Evolutionary conservation across 1,140 invertebrate genomes (phyloP), one percentile per base, ranked within the genome.

Genomic region (Cydia pomonella): DNA sequence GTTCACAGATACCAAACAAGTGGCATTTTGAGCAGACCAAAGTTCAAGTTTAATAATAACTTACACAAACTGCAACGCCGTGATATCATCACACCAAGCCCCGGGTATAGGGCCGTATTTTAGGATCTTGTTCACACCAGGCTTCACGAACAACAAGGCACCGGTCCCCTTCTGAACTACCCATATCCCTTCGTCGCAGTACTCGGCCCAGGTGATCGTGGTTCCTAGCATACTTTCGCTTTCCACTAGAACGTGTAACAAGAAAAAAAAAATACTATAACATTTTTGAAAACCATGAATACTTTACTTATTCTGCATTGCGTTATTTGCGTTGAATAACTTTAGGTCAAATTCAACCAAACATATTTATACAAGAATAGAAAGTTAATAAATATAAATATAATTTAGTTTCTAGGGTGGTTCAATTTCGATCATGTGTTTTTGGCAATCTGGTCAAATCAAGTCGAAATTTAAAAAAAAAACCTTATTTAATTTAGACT

Each of bases 61-160:
- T 81, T 81, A 93, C 92, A 92, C 76, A 82, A 92, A 93, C 62
- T 83, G 86, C 27, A 92, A 77, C 0, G 83, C 50, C 12, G 87
- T 89, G 3, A 93, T 82, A 71, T 87, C 85, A 75, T 91, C 87
- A 59, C 81, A 83, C 92, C 92, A 93, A 1, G 91, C 89, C 0
- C 84, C 86, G 3, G 88, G 87, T 16, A 93, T 78, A 0, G 90
- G 91, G 0, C 84, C 89, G 25, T 90, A 93, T 75, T 92, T 92
- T 7, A 90, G 75, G 9, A 92, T 81, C 64, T 91, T 87, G 38
- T 83, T 89, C n/a, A 44, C 74, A 0, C 88, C 88, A 0, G 88
- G 87, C 23, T 79, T 83, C 1, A 93, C 79, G 1, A 92, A 78
- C 13, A 93, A 73, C 25, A 93, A 78, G 23, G 89, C 82, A 2